A percentile compares a stretch with the other conserved stretches of the same genome.
Evolutionary conservation across 2,888 invertebrate genomes (phyloP).

Genomic region (Tenthredo amoena): DNA sequence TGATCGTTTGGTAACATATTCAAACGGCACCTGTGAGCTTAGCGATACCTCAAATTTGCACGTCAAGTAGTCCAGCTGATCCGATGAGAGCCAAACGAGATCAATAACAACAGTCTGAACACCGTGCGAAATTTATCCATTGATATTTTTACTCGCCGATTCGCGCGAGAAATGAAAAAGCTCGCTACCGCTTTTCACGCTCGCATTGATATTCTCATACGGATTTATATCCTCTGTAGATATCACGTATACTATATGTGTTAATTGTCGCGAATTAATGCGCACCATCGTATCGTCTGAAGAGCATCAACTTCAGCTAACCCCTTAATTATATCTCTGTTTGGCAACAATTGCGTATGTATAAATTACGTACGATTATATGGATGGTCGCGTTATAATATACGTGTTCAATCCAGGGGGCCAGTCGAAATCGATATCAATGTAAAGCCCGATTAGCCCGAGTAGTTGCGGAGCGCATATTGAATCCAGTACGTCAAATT

Average conservation of each 20-base stretch:
- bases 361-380: conserved; percentile 63
- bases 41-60: background rate
- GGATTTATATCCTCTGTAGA: no score
- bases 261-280: no score
- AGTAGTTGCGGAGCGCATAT: background rate
- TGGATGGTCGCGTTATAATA: conserved; percentile 53
- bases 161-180: background rate
- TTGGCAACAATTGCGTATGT: conserved; percentile 68
- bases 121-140: background rate
- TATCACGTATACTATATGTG: no score
- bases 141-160: background rate
- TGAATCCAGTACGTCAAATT: background rate
- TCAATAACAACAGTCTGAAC: background rate
- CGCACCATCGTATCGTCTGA: background rate
- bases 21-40: background rate
- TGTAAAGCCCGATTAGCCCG: background rate
- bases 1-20: background rate
- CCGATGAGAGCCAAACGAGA: background rate
- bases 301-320: background rate
- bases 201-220: no score
- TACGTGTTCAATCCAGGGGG: background rate
- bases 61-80: background rate
- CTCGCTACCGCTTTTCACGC: no score
- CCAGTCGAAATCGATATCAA: conserved; percentile 26
- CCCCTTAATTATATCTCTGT: conserved; percentile 64